Base-by-base conservation (phyloP, 2,113 vertebrate genomes). In the Thryonomys swinderianus region DNA sequence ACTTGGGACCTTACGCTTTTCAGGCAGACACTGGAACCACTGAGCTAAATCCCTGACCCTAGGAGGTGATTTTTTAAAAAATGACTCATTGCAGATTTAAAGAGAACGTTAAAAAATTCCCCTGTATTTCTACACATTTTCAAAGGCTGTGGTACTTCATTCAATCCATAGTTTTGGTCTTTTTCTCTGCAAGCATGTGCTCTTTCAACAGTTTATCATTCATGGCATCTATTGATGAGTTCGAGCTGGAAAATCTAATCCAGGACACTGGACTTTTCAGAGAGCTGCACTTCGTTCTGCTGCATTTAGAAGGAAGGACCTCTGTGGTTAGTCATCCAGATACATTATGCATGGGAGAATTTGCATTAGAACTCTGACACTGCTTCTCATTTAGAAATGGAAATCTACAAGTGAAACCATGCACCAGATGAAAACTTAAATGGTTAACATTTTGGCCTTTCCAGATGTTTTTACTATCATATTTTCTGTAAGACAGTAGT, bases 281-380 rank as follows among this genome's bases (percentile, higher is more conserved):
- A 95, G 20, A 90, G 61, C 23, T 82, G 51, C 64, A 53, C 92
- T 93, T 95, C 37, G 55, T 82, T 95, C 78, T 67, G 30, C 42
- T 88, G 61, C 51, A 71, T 88, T 79, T 85, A 84, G 64, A 84
- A 94, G 82, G 79, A 93, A 64, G 53, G 59, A 88, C 34, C 27
- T 93, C 85, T 95, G 89, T 93, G 96, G 69, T 91, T 91, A 97
- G 74, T 78, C 69, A 87, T 73, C 80, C 55, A 91, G 83, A 94
- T 80, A 86, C 74, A 89, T 91, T 88, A 88, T 94, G 61, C 73
- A 81, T 92, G 67, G 88, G 94, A 91, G 67, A 94, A 91, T 79
- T 92, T 93, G 34, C 40, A 32, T 89, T 92, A 94, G 55, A 92
- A 88, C 40, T 73, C 88, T 83, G 40, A 84, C 74, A 57, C 61